Evolutionary conservation across 2,888 invertebrate species (phyloP).

Genomic region (Drosophila gaucha): DNA sequence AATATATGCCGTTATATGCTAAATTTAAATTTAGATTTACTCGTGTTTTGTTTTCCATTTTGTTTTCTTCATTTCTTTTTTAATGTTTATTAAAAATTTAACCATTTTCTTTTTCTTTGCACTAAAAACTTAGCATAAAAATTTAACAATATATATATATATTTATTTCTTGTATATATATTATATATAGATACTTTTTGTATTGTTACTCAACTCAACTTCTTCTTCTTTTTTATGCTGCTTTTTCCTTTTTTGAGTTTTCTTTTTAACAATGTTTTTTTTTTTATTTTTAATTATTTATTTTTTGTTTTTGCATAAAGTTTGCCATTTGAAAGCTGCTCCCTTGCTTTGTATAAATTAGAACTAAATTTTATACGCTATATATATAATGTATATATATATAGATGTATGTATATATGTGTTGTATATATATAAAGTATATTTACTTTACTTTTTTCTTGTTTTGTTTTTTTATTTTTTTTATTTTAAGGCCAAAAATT

Average conservation of each 20-base stretch:
- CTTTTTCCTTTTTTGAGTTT: conserved; percentile 28
- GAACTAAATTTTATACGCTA: conserved; percentile 59
- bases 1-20: conserved; percentile 69
- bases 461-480: conserved; percentile 33
- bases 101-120: conserved; percentile 70
- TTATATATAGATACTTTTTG: conserved; percentile 61
- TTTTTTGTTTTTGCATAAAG: conserved; percentile 28
- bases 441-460: conserved; percentile 40
- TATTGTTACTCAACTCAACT: conserved; percentile 42
- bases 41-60: conserved; percentile 27
- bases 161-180: conserved; percentile 59
- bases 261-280: conserved; percentile 33
- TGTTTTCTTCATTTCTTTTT: conserved; percentile 24
- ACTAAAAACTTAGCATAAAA: conserved; percentile 81
- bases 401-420: conserved; percentile 50
- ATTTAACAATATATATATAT: conserved; percentile 75
- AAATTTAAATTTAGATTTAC: conserved; percentile 70
- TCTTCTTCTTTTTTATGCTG: conserved; percentile 33
- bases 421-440: conserved; percentile 61
- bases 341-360: conserved; percentile 75
- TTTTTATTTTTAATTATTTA: not conserved
- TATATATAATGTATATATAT: conserved; percentile 40
- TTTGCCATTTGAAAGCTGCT: conserved; percentile 67
- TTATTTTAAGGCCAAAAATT: conserved; percentile 81
- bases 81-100: conserved; percentile 66